Evolutionary conservation across 2,113 vertebrate genomes (phyloP), one percentile per base, ranked within the genome.

Genomic region (Brachypteracias leptosomus): DNA sequence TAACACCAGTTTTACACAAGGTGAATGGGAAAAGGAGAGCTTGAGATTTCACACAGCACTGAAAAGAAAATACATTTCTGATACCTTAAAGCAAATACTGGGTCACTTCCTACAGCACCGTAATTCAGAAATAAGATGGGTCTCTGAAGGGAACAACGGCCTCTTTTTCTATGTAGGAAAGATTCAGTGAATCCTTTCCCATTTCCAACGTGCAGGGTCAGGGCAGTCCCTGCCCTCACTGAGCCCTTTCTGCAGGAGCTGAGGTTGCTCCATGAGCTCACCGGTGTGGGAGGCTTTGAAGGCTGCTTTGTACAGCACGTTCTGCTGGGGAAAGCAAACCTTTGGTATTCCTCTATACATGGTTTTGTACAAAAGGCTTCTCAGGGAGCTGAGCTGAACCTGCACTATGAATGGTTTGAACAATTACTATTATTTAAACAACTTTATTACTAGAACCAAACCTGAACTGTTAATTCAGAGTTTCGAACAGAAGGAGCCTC

Each of bases 141-240:
- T 58, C 65, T 89, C 38, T 71, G 19, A 51, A 76, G 77, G 70
- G 61, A 75, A 19, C 42, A 55, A 29, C 9, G 51, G 51, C 26
- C n/a, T 7, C 31, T 47, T 58, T 52, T 46, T 35, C 36, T 65
- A 72, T 20, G 51, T 18, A 47, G 59, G 25, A 61, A 73, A 22
- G 1, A 13, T 31, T 61, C 40, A 28, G 42, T 22, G 59, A 71
- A 42, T 78, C 89, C 65, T 91, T 75, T 33, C 63, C 65, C 46
- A 24, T 58, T 70, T 62, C 55, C 65, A 40, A 52, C n/a, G n/a
- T n/a, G n/a, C n/a, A 21, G 46, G 58, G 36, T 71, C 76, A 73
- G 5, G 7, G 1, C 3, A 4, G n/a, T 4, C 6, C 31, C 5
- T 62, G 55, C 36, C 72, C 54, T 42, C 8, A 5, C 5, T 9